These are phyloP conservation scores for Progne subis DNA, from an alignment of 2,113 vertebrate species.

Conservation along the genomic window DNA sequence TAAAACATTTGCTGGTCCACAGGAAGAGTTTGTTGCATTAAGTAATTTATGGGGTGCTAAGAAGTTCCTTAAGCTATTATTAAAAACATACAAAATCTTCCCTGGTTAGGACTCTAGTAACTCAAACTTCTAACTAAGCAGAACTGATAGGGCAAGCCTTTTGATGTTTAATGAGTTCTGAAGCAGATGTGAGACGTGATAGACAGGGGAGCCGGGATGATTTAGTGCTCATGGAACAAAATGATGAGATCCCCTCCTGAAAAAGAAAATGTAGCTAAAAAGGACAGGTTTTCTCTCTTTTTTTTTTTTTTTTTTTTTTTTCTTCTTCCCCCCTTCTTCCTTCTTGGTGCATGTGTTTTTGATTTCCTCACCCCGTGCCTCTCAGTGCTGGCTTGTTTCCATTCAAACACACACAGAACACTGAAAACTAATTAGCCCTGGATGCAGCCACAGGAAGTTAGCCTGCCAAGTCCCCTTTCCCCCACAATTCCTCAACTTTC, in stretches of 20 bases:
- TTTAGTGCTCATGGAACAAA: slow-evolving; percentile 79
- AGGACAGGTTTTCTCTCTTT: slow-evolving; percentile 22
- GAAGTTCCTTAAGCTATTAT: slow-evolving; percentile 85
- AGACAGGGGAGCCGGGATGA: slow-evolving; percentile 73
- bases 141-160: slow-evolving; percentile 79
- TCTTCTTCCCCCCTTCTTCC: slow-evolving; percentile 30
- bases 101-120: slow-evolving; percentile 75
- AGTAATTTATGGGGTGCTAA: slow-evolving; percentile 85
- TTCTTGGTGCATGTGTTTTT: slow-evolving; percentile 82
- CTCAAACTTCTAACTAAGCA: slow-evolving; percentile 82
- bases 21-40: slow-evolving; percentile 80
- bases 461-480: slow-evolving; percentile 88
- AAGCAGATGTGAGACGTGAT: slow-evolving; percentile 82
- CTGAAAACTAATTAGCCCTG: slow-evolving; percentile 87
- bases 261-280: slow-evolving; percentile 76
- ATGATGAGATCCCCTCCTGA: slow-evolving; percentile 72
- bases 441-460: slow-evolving; percentile 85
- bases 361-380: slow-evolving; percentile 81
- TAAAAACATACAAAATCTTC: slow-evolving; percentile 82
- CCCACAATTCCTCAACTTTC: slow-evolving; percentile 84
- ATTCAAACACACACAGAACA: slow-evolving; percentile 79
- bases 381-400: slow-evolving; percentile 79
- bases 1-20: slow-evolving; percentile 72
- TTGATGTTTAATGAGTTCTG: slow-evolving; percentile 86
- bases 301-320: background rate